Evolutionary conservation across 2,888 invertebrate species (phyloP).

Genomic region (Caenorhabditis auriculariae): DNA sequence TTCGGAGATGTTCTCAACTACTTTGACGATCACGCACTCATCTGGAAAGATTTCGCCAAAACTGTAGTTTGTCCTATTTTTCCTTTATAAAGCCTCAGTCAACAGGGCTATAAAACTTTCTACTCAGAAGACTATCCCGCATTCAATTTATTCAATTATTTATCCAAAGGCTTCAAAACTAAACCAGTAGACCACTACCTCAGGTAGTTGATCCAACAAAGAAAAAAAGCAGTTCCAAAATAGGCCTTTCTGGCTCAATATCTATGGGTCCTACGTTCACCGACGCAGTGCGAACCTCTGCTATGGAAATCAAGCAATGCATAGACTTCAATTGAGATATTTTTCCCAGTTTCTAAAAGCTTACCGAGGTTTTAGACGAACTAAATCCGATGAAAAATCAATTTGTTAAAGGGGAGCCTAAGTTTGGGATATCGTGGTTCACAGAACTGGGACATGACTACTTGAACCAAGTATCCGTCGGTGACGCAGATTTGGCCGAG

Average conservation of each 20-base stretch:
- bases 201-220: too few species aligned
- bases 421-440: slow-evolving; percentile 53
- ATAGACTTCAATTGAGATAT: slow-evolving; percentile 59
- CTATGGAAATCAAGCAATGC: slow-evolving; percentile 55
- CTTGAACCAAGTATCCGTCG: slow-evolving; percentile 64
- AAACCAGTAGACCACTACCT: slow-evolving; percentile 65
- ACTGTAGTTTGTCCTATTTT: slow-evolving; percentile 1
- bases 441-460: slow-evolving; percentile 66
- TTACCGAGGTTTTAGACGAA: slow-evolving; percentile 28
- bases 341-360: slow-evolving; percentile 60
- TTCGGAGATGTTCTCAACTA: slow-evolving; percentile 35
- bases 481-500: slow-evolving; percentile 64
- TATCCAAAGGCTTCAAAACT: slow-evolving; percentile 63
- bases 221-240: too few species aligned
- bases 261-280: slow-evolving; percentile 61
- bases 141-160: slow-evolving; percentile 65
- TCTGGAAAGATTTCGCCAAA: slow-evolving; percentile 64
- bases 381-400: neutral
- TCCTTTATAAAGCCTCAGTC: neutral
- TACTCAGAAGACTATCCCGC: slow-evolving; percentile 65
- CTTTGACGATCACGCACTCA: slow-evolving; percentile 64
- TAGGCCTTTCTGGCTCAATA: slow-evolving; percentile 58
- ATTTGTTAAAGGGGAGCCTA: slow-evolving; percentile 24
- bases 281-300: slow-evolving; percentile 53
- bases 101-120: slow-evolving; percentile 62